Evolutionary conservation across 2,113 vertebrate species (phyloP).

Genomic region (Opisthocomus hoazin): DNA sequence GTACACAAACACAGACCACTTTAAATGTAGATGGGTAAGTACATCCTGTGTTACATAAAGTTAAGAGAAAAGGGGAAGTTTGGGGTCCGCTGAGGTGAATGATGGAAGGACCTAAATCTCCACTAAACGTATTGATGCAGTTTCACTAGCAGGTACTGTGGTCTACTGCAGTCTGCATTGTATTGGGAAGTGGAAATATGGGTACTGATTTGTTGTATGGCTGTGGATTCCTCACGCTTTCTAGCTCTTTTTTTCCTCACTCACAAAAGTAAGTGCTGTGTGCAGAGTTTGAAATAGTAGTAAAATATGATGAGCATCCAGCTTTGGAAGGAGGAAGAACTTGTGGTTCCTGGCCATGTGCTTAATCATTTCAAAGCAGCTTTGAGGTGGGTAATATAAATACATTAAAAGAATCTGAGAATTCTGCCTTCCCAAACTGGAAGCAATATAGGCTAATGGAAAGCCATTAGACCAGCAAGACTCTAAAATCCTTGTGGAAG

Average conservation of each 20-base stretch:
- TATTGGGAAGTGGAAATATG: background rate
- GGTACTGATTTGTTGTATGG: background rate
- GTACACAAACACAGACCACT: background rate
- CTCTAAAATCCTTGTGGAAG: background rate
- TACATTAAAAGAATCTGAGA: background rate
- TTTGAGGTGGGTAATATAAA: conserved; percentile 8
- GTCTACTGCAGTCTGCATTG: rapidly evolving
- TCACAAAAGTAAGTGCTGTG: background rate
- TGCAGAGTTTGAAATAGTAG: background rate
- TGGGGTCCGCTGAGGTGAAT: background rate
- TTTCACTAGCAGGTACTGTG: background rate
- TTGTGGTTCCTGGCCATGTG: background rate
- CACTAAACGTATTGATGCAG: background rate
- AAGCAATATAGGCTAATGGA: background rate
- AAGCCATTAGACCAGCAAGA: background rate
- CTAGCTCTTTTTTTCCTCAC: background rate
- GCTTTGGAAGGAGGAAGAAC: background rate
- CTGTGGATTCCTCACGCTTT: background rate
- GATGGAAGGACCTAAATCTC: background rate
- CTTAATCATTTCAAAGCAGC: background rate
- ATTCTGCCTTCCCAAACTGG: background rate
- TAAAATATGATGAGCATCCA: background rate
- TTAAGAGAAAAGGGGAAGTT: background rate
- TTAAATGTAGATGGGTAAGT: background rate
- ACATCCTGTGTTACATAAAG: background rate